Conservation (phyloP, 1,140 invertebrate genomes). For the Chrysoperla carnea region DNA sequence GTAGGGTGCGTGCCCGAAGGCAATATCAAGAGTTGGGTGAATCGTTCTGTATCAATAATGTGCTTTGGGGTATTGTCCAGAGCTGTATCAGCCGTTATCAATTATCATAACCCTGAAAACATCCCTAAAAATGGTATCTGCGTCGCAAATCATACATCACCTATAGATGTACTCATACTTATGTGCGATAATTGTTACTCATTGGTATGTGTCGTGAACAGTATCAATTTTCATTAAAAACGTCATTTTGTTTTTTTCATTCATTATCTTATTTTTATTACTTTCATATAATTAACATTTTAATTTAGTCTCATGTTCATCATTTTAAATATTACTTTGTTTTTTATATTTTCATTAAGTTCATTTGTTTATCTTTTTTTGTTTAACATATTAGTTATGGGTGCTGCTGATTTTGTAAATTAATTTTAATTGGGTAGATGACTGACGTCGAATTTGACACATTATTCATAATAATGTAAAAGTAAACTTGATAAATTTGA, state of each 20-base stretch:
- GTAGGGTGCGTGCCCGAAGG: conserved; percentile 71
- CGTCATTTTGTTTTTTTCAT: not conserved
- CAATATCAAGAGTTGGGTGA: conserved; percentile 53
- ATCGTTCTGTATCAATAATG: conserved; percentile 63
- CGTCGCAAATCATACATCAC: conserved; percentile 98
- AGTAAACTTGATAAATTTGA: too few species aligned
- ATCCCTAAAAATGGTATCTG: conserved; percentile 67
- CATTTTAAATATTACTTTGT: not conserved
- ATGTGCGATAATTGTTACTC: conserved; percentile 97
- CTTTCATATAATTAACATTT: not conserved
- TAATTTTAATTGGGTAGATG: too few species aligned
- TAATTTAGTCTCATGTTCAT: not conserved
- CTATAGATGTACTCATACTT: conserved; percentile 92
- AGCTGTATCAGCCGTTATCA: conserved; percentile 74
- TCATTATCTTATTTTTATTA: conserved; percentile 2
- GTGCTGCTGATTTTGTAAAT: too few species aligned
- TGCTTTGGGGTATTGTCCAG: conserved; percentile 79
- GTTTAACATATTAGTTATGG: too few species aligned
- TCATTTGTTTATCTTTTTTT: too few species aligned
- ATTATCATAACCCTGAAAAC: conserved; percentile 74
- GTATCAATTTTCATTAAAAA: conserved; percentile 2
- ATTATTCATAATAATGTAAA: too few species aligned
- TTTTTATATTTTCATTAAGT: too few species aligned
- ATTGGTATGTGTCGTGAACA: conserved; percentile 50
- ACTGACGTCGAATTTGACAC: too few species aligned